phyloP scores from a whole-genome alignment of 2,888 invertebrate species.

The Cecidostiba fungosa region DNA sequence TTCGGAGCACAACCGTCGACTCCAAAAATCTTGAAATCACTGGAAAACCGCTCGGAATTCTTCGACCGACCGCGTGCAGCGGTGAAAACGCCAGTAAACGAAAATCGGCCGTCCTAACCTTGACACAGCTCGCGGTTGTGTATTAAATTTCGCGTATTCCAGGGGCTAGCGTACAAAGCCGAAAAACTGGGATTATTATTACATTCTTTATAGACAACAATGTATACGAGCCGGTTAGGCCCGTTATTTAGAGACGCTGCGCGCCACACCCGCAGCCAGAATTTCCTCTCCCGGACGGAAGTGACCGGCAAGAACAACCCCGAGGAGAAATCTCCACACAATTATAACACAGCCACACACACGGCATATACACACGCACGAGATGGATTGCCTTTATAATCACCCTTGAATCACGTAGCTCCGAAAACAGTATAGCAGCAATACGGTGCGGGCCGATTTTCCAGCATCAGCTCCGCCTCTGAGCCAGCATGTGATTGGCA shows the following conservation, averaged over 20 bases:
- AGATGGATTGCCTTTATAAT: not conserved
- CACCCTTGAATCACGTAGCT: not conserved
- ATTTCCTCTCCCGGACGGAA: not conserved
- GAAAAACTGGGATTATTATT: not conserved
- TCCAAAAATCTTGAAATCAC: not conserved
- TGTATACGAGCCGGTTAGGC: not conserved
- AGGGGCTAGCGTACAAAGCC: not conserved
- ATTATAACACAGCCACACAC: not conserved
- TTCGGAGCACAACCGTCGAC: too few relatives aligned
- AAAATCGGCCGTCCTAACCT: not conserved
- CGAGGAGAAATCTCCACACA: not conserved
- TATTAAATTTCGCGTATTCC: not conserved
- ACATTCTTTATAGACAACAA: not conserved
- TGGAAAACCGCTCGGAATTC: not conserved
- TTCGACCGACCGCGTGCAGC: not conserved
- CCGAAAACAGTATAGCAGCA: not conserved
- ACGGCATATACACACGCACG: not conserved
- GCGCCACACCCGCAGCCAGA: conserved; percentile 1
- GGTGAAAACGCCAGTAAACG: not conserved
- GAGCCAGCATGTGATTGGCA: conserved; percentile 6
- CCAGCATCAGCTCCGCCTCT: not conserved
- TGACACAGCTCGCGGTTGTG: not conserved
- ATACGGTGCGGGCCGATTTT: not conserved
- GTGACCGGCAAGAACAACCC: not conserved
- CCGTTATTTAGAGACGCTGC: not conserved